Conservation (phyloP, 2,797 vertebrate species). For the Mus minutoides region DNA sequence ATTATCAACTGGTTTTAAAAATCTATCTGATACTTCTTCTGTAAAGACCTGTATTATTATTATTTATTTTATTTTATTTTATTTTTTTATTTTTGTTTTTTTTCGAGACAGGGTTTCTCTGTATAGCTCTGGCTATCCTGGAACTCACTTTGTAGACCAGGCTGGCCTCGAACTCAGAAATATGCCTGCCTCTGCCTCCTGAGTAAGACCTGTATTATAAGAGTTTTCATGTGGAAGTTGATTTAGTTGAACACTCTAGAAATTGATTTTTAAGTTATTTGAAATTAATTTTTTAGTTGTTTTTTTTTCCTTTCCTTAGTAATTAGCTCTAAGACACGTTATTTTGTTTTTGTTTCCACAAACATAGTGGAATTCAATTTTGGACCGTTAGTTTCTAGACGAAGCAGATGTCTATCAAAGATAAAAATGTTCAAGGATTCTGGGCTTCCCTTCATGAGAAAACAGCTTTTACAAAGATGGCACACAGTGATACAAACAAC, state of each 20-base stretch:
- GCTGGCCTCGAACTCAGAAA: too few relatives aligned
- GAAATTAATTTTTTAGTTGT: slow-evolving; percentile 7
- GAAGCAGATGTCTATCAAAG: neutral
- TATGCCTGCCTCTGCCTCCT: too few relatives aligned
- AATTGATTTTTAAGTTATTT: slow-evolving; percentile 22
- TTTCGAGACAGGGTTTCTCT: too few relatives aligned
- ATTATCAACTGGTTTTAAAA: slow-evolving; percentile 11
- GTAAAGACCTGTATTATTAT: neutral
- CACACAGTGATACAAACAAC: neutral
- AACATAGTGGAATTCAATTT: slow-evolving; percentile 5
- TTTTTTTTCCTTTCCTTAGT: slow-evolving; percentile 9
- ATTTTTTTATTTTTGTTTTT: too few relatives aligned
- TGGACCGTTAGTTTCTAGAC: neutral
- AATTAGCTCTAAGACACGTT: slow-evolving; percentile 1
- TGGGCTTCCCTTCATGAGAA: neutral
- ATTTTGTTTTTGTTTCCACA: slow-evolving; percentile 58
- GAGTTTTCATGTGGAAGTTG: slow-evolving; percentile 21
- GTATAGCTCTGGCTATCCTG: too few relatives aligned
- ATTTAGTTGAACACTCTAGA: slow-evolving; percentile 3
- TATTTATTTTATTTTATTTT: too few relatives aligned
- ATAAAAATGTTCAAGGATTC: neutral
- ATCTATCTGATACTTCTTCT: slow-evolving; percentile 34
- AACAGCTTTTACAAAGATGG: slow-evolving; percentile 50
- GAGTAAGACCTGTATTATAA: too few relatives aligned
- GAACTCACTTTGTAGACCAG: too few relatives aligned